A percentile compares a stretch with the other conserved stretches of the same genome.
phyloP scores from a whole-genome alignment of 2,797 vertebrate genomes.

The Discoglossus pictus region DNA sequence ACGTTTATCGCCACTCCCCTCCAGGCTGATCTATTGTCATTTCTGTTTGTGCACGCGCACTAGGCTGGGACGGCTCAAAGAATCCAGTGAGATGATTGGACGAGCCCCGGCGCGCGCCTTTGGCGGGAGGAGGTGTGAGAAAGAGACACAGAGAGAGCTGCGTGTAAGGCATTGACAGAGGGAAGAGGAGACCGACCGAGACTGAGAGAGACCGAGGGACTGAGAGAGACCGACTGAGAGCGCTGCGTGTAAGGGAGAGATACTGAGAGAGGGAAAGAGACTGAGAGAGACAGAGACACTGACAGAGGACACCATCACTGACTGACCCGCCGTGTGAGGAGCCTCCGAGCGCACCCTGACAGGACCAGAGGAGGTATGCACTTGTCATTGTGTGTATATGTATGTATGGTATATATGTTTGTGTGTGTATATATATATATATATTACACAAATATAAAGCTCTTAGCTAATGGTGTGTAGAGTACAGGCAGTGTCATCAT shows the following conservation, averaged over 20 bases:
- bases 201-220: too few relatives aligned
- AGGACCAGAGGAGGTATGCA: too few relatives aligned
- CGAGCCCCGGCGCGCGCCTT: neutral
- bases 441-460: too few relatives aligned
- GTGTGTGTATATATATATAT: too few relatives aligned
- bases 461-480: too few relatives aligned
- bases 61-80: neutral
- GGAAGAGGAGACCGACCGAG: neutral
- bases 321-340: neutral
- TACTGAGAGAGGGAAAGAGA: too few relatives aligned
- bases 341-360: too few relatives aligned
- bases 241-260: too few relatives aligned
- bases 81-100: neutral
- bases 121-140: slow-evolving; percentile 26
- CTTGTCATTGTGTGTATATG: too few relatives aligned
- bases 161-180: slow-evolving; percentile 18
- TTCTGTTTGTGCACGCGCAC: neutral
- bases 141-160: neutral
- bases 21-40: neutral
- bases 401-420: too few relatives aligned
- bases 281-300: neutral
- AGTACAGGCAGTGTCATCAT: too few relatives aligned
- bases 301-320: slow-evolving; percentile 22
- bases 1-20: neutral
- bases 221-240: too few relatives aligned